Evolutionary conservation across 2,113 vertebrate species (phyloP).

Genomic region (Lycaon pictus): DNA sequence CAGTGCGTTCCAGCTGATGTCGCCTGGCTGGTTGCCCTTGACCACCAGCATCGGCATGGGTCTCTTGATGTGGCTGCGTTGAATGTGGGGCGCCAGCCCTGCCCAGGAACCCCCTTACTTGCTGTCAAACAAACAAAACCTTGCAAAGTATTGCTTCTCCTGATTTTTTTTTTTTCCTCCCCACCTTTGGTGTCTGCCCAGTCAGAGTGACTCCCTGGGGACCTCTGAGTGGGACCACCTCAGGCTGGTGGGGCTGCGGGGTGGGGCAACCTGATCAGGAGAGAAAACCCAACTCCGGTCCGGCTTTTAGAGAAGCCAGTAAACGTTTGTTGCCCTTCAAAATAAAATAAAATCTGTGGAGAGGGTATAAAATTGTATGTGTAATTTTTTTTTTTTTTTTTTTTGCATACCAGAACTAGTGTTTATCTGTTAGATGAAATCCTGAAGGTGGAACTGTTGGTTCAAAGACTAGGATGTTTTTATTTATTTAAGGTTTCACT

Average conservation of each 20-base stretch:
- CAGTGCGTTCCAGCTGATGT: slow-evolving; percentile 89
- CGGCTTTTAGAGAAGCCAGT: too few relatives aligned
- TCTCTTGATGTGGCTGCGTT: slow-evolving; percentile 83
- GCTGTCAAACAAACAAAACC: slow-evolving; percentile 80
- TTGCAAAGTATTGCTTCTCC: slow-evolving; percentile 66
- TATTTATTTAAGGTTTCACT: slow-evolving; percentile 38
- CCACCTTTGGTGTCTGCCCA: too few relatives aligned
- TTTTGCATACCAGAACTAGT: background rate
- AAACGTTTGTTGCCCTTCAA: too few relatives aligned
- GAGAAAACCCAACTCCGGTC: too few relatives aligned
- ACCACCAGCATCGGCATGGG: slow-evolving; percentile 81
- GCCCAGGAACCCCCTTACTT: slow-evolving; percentile 79
- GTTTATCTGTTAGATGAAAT: slow-evolving; percentile 5
- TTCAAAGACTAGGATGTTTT: background rate
- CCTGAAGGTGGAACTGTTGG: background rate
- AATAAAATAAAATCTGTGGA: background rate
- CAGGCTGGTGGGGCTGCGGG: too few relatives aligned
- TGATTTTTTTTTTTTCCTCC: too few relatives aligned
- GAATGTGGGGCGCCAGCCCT: slow-evolving; percentile 84
- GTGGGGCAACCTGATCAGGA: too few relatives aligned
- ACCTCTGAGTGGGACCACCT: too few relatives aligned
- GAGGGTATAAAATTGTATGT: background rate
- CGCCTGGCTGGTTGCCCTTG: slow-evolving; percentile 82
- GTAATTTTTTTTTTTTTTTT: background rate
- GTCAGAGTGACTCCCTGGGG: too few relatives aligned